These are phyloP conservation scores for Kryphioiulus occultus DNA, from an alignment of 2,888 invertebrate species.

Conservation along the genomic window DNA sequence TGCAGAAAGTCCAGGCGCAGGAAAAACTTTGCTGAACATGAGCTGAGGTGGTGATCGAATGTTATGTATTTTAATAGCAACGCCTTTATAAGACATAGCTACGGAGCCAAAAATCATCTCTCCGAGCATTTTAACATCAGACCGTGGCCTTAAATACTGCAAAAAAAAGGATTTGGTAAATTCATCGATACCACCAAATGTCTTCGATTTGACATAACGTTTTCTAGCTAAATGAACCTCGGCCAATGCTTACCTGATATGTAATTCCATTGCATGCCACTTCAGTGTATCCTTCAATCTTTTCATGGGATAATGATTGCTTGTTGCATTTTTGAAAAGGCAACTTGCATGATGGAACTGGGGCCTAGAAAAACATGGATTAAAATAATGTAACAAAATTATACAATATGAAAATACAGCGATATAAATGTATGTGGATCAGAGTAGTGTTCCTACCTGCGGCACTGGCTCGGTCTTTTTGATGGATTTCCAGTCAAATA, in stretches of 20 bases:
- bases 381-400: neutral
- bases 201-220: neutral
- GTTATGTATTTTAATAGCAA: conserved; percentile 84
- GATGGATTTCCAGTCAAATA: conserved; percentile 75
- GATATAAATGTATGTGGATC: neutral
- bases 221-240: neutral
- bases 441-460: neutral
- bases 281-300: conserved; percentile 39
- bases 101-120: conserved; percentile 94
- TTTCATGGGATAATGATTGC: conserved; percentile 12
- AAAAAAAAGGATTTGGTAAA: neutral
- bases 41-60: conserved; percentile 66
- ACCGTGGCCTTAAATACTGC: conserved; percentile 62
- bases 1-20: conserved; percentile 56
- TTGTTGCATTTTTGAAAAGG: neutral
- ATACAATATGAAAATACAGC: neutral
- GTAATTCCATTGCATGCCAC: conserved; percentile 48
- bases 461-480: conserved; percentile 58
- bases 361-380: neutral
- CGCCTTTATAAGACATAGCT: conserved; percentile 85
- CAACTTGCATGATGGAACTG: neutral
- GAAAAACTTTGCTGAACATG: conserved; percentile 65
- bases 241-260: conserved; percentile 47
- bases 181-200: neutral
- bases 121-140: conserved; percentile 78